phyloP scores from a whole-genome alignment of 1,140 invertebrate genomes.

The Nymphalis io region DNA sequence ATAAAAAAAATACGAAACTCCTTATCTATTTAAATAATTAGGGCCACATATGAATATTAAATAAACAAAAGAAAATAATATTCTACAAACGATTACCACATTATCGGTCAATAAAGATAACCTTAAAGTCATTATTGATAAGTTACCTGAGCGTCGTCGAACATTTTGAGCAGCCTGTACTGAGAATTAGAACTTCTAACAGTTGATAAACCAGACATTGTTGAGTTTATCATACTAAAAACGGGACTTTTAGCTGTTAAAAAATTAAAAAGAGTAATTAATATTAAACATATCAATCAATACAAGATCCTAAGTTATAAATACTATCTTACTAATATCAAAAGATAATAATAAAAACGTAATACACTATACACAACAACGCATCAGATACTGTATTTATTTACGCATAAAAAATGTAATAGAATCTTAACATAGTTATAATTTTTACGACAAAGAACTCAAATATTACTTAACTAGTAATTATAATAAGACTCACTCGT shows the following conservation, averaged over 20 bases:
- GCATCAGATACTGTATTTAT: too few species aligned
- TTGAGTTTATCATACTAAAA: slow-evolving; percentile 78
- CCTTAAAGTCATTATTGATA: slow-evolving; percentile 7
- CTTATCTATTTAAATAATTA: slow-evolving; percentile 3
- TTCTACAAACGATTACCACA: background rate
- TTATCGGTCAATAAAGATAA: slow-evolving; percentile 22
- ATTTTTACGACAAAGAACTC: too few species aligned
- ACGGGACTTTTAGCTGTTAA: slow-evolving; percentile 80
- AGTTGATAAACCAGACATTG: slow-evolving; percentile 75
- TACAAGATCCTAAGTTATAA: too few species aligned
- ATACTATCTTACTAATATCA: too few species aligned
- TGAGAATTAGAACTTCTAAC: slow-evolving; percentile 70
- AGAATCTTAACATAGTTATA: too few species aligned
- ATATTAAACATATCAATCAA: background rate
- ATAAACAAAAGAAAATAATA: background rate
- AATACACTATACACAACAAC: too few species aligned
- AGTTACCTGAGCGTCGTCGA: slow-evolving; percentile 81
- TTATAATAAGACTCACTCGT: slow-evolving; percentile 81
- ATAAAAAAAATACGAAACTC: too few species aligned
- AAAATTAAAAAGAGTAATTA: slow-evolving; percentile 2
- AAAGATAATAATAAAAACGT: too few species aligned
- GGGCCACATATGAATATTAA: background rate
- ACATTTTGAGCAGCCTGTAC: slow-evolving; percentile 84
- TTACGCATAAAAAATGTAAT: too few species aligned
- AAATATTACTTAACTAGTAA: background rate